Conservation (phyloP, 2,797 vertebrate species). For the Xiphorhynchus erythropygius region DNA sequence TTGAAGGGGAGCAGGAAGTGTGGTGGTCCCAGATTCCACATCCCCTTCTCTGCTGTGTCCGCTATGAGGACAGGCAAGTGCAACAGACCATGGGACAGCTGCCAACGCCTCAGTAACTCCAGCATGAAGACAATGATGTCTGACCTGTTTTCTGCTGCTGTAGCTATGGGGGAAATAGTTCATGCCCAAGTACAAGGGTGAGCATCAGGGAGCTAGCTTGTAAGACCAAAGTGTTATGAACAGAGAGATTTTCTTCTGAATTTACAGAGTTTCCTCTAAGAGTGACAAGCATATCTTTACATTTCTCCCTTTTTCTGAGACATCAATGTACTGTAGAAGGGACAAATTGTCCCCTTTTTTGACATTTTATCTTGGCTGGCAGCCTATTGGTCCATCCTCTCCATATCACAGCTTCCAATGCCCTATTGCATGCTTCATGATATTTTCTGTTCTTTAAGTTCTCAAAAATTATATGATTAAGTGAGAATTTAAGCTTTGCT, state of each 20-base stretch:
- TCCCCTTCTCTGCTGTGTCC: neutral
- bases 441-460: neutral
- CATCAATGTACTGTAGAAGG: neutral
- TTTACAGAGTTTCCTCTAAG: neutral
- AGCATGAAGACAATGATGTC: neutral
- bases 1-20: fast-evolving
- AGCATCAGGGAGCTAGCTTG: neutral
- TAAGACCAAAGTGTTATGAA: neutral
- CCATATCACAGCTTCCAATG: neutral
- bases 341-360: neutral
- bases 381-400: neutral
- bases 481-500: neutral
- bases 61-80: neutral
- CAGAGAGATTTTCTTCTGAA: neutral
- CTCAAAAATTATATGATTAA: neutral
- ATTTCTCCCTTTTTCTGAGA: neutral
- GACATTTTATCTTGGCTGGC: neutral
- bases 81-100: neutral
- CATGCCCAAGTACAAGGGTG: neutral
- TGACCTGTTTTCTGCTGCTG: neutral
- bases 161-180: neutral
- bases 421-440: neutral
- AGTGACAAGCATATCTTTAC: neutral
- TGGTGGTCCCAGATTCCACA: neutral
- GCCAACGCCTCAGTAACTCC: neutral